phyloP scores from a whole-genome alignment of 2,888 invertebrate species.

The Phoenoteleia sp. region DNA sequence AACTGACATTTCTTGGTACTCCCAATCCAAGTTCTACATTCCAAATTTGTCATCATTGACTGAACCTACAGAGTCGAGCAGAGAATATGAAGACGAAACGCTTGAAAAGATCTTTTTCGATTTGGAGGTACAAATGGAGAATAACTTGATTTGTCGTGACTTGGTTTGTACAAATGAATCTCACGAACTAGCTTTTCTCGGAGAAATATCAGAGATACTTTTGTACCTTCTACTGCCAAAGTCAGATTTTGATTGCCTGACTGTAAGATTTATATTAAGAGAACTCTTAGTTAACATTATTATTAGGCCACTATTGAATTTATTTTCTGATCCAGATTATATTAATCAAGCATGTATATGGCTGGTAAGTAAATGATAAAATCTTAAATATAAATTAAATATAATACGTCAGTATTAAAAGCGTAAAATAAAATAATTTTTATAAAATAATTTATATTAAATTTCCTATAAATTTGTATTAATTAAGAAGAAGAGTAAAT shows the following conservation, averaged over 20 bases:
- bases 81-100: conserved; percentile 81
- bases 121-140: conserved; percentile 95
- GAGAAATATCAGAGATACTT: conserved; percentile 94
- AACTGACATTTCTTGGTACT: conserved; percentile 91
- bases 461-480: no score
- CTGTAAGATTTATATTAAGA: conserved; percentile 92
- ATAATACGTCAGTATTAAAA: no score
- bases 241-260: conserved; percentile 94
- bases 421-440: conserved; percentile 76
- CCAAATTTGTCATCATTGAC: conserved; percentile 83
- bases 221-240: conserved; percentile 94
- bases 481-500: no score
- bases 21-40: conserved; percentile 90
- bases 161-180: conserved; percentile 91
- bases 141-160: conserved; percentile 93
- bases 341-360: conserved; percentile 96
- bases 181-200: conserved; percentile 92
- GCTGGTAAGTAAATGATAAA: conserved; percentile 92
- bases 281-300: conserved; percentile 93
- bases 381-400: no score
- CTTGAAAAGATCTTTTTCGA: conserved; percentile 95
- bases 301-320: conserved; percentile 90
- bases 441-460: no score
- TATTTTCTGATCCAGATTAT: conserved; percentile 96
- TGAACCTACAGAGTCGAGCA: conserved; percentile 81